phyloP scores from a whole-genome alignment of 2,888 invertebrate species.

The Dorcus parallelipipedus region DNA sequence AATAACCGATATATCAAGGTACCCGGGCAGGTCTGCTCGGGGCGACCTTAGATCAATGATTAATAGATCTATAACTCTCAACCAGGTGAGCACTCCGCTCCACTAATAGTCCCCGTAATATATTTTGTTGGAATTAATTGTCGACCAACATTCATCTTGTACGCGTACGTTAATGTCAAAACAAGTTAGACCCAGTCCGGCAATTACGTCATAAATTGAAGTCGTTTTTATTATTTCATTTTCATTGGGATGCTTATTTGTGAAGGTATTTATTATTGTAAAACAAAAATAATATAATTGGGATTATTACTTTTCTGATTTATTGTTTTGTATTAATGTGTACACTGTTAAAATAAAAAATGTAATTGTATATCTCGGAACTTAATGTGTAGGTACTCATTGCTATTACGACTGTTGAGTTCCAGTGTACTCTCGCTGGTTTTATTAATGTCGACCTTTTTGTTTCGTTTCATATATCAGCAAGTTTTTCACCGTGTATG shows the following conservation, averaged over 20 bases:
- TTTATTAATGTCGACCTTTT: background rate
- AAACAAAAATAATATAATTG: constrained; percentile 36
- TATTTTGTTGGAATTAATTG: constrained; percentile 45
- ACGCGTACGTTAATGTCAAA: constrained; percentile 40
- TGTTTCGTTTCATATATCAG: background rate
- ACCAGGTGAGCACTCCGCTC: constrained; percentile 40
- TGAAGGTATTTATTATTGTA: constrained; percentile 28
- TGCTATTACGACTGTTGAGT: background rate
- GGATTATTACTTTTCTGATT: constrained; percentile 39
- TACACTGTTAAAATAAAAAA: background rate
- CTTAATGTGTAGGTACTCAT: constrained; percentile 11
- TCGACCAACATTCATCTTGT: constrained; percentile 42
- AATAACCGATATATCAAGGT: constrained; percentile 36
- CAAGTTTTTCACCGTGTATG: background rate
- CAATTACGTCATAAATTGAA: constrained; percentile 41
- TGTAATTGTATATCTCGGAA: constrained; percentile 11
- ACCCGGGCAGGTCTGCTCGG: constrained; percentile 26
- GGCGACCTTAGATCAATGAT: constrained; percentile 40
- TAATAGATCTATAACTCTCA: constrained; percentile 44
- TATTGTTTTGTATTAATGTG: constrained; percentile 35
- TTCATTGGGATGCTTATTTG: constrained; percentile 27
- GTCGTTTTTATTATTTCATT: constrained; percentile 31
- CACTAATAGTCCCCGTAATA: constrained; percentile 41
- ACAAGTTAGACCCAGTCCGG: constrained; percentile 33
- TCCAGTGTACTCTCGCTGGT: background rate